Conservation (phyloP, 1,140 invertebrate species). For the Palaemon carinicauda region DNA sequence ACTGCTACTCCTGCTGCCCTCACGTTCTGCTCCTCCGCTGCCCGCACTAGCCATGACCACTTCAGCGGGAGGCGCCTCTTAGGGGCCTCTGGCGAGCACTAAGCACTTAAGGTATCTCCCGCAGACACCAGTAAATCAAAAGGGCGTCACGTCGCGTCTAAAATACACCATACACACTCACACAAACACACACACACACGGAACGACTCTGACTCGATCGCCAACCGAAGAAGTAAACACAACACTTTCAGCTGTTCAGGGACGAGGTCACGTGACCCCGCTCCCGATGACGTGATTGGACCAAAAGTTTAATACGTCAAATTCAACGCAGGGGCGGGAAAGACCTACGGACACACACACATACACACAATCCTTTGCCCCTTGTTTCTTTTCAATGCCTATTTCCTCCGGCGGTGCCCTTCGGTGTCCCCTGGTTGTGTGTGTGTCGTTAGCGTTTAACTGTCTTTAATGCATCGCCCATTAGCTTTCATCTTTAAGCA, state of each 20-base stretch:
- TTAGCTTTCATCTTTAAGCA: too few species aligned
- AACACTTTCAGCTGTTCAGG: conserved; percentile 42
- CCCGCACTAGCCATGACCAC: conserved; percentile 34
- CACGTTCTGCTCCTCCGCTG: conserved; percentile 38
- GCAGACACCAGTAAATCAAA: background rate
- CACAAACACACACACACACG: too few species aligned
- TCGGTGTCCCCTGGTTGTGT: too few species aligned
- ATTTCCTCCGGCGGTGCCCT: too few species aligned
- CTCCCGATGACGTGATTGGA: background rate
- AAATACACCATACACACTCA: too few species aligned
- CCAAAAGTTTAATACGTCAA: conserved; percentile 43
- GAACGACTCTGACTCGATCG: background rate
- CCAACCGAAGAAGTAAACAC: conserved; percentile 28
- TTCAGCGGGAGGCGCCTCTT: background rate
- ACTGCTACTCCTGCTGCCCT: conserved; percentile 32
- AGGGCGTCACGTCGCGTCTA: background rate
- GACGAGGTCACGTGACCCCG: conserved; percentile 32
- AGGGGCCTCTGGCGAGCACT: background rate
- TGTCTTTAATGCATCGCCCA: too few species aligned
- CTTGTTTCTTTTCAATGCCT: too few species aligned
- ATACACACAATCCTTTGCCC: too few species aligned
- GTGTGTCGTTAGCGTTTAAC: too few species aligned
- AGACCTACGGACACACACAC: background rate
- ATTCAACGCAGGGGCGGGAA: conserved; percentile 9
- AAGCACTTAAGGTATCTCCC: background rate